These are phyloP conservation scores for Paramuricea clavata DNA, from an alignment of 92 coral and sea anemone genomes.

Conservation along the genomic window DNA sequence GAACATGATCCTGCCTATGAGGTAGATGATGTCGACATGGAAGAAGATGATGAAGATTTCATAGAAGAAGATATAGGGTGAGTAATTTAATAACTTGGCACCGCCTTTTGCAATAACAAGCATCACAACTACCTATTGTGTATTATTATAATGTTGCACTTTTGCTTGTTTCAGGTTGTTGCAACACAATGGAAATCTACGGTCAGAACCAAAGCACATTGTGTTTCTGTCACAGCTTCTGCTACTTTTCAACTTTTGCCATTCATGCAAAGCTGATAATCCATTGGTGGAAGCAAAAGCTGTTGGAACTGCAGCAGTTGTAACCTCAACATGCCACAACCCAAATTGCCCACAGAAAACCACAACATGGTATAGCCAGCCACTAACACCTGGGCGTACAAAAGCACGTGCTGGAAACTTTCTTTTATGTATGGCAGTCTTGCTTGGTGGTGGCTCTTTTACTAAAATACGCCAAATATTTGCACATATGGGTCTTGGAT, in stretches of 20 bases:
- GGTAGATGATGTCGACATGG: too few species aligned
- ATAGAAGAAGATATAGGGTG: too few species aligned
- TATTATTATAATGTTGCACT: too few species aligned
- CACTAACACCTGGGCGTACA: not conserved
- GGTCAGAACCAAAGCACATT: constrained; percentile 5
- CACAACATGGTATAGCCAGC: not conserved
- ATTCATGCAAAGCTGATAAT: not conserved
- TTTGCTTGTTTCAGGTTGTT: not conserved
- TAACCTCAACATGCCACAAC: not conserved
- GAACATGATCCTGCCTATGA: too few species aligned
- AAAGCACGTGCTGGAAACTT: not conserved
- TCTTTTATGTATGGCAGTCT: not conserved
- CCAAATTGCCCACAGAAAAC: constrained; percentile 15
- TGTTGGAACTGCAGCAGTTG: not conserved
- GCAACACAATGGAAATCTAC: not conserved
- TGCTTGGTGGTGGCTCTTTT: not conserved
- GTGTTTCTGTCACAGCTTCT: constrained; percentile 8
- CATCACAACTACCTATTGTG: too few species aligned
- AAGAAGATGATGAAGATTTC: too few species aligned
- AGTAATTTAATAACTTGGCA: too few species aligned
- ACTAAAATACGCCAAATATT: not conserved
- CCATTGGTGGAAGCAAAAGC: not conserved
- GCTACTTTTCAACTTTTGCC: not conserved
- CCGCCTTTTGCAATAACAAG: too few species aligned
- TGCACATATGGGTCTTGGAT: constrained; percentile 1